Evolutionary conservation across 2,113 vertebrate species (phyloP), one percentile per base, ranked within the genome.

Genomic region (Xyliphius kryptos): DNA sequence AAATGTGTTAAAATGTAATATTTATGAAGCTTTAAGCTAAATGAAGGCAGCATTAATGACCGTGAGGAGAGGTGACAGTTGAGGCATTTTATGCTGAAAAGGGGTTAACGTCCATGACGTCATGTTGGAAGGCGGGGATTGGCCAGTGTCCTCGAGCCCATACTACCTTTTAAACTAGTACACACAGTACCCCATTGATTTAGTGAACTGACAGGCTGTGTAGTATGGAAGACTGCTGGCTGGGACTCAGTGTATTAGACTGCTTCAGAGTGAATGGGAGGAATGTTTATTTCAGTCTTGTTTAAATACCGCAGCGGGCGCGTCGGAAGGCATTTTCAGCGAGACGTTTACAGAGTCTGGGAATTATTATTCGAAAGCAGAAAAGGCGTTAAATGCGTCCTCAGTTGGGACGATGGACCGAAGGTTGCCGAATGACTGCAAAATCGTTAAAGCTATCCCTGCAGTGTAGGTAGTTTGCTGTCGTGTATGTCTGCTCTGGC

Each of bases 251-350:
- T 60, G n/a, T 3, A 47, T 16, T 14, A 32, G 20, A 19, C 36
- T 3, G 46, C 38, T 9, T 14, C 3, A 17, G 12, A 15, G 12
- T 9, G 61, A 10, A 6, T 48, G 69, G 76, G 74, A 62, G 77
- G 79, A 70, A 5, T 40, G 55, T 57, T 58, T 46, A 62, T 65
- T 55, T 71, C n/a, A 21, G 44, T 55, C 3, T 15, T 19, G 58
- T 70, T 80, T 79, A 79, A 78, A 81, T 63, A 75, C 58, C 43
- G 61, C 22, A 36, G 61, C 56, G 75, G 54, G 36, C 38, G 47
- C 2, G 38, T 26, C 19, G 46, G 12, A 2, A 32, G 26, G 7
- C 26, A 32, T 32, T 32, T 32, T 5, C 3, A 69, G 32, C 16
- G 3, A 20, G 44, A 37, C 38, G 49, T 14, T 59, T 36, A 32